These are phyloP conservation scores for human (Homo sapiens) DNA, from an alignment of 2,113 vertebrate genomes.

Conservation along the genomic window GRCh38 chr4:72612501-72613000, in stretches of 20 bases:
- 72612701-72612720: not conserved
- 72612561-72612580: no score
- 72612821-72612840: constrained; percentile 19
- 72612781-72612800: constrained; percentile 2
- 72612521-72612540: no score
- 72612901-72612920: not conserved
- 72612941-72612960: not conserved
- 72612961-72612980: constrained; percentile 24
- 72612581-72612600: not conserved
- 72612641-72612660: not conserved
- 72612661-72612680: not conserved
- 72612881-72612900: not conserved
- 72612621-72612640: not conserved
- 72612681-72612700: not conserved
- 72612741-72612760: constrained; percentile 27
- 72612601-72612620: not conserved
- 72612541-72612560: no score
- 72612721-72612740: not conserved
- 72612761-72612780: not conserved
- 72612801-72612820: not conserved
- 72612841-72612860: constrained; percentile 15
- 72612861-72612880: not conserved
- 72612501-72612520: no score
- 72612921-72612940: not conserved
- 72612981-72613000: not conserved